Evolutionary conservation across 2,113 vertebrate species (phyloP).

Genomic region (Arizona elegans): DNA sequence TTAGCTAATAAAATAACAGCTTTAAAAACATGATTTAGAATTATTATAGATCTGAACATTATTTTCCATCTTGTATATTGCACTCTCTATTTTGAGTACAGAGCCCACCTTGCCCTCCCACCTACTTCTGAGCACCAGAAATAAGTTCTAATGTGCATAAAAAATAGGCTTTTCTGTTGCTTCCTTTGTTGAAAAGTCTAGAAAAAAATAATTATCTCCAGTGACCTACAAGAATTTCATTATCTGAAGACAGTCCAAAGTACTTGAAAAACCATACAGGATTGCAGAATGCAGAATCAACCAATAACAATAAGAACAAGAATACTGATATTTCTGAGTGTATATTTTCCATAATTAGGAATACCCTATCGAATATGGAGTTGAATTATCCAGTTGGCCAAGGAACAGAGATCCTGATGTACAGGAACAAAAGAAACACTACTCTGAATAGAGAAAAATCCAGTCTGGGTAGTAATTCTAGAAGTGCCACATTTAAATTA

Average conservation of each 20-base stretch:
- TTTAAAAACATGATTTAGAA: background rate
- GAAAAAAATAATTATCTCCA: background rate
- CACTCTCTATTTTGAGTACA: background rate
- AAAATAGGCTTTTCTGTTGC: background rate
- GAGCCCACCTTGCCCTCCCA: background rate
- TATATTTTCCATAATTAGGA: background rate
- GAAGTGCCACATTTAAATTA: background rate
- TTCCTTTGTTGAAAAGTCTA: background rate
- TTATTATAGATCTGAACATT: background rate
- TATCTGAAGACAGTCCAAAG: background rate
- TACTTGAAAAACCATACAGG: background rate
- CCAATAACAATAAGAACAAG: background rate
- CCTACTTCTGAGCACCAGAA: background rate
- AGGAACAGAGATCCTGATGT: background rate
- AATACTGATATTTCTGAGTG: background rate
- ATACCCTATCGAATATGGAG: background rate
- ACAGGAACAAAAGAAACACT: background rate
- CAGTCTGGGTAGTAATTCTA: background rate
- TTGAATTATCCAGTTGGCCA: background rate
- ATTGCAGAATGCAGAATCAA: background rate
- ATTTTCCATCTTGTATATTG: background rate
- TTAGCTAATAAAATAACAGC: background rate
- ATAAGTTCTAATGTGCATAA: background rate
- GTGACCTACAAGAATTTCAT: background rate
- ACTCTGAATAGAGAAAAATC: background rate